These are phyloP conservation scores for Rhagologus leucostigma DNA, from an alignment of 2,113 vertebrate species.

Conservation along the genomic window DNA sequence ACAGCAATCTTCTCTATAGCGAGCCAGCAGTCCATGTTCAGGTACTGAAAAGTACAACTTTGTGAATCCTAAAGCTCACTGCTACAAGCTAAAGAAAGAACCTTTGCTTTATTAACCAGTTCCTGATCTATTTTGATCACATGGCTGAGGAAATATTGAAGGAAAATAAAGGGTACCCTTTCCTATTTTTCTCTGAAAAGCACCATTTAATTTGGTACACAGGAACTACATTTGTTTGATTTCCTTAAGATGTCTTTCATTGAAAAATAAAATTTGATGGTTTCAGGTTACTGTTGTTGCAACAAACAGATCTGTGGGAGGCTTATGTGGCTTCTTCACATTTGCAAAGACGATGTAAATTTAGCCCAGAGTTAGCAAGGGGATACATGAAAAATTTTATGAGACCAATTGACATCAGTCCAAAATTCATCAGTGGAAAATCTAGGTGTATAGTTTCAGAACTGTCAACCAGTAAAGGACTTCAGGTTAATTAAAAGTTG, in stretches of 20 bases:
- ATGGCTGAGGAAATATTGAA: background rate
- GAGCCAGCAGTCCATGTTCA: background rate
- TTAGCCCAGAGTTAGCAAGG: background rate
- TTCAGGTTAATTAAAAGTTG: background rate
- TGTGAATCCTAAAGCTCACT: background rate
- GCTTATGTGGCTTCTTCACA: background rate
- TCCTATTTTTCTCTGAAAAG: background rate
- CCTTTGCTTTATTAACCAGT: background rate
- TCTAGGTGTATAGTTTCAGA: background rate
- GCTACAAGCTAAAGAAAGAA: background rate
- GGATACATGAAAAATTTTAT: background rate
- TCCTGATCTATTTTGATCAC: background rate
- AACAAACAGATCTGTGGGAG: background rate
- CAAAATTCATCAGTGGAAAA: background rate
- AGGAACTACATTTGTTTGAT: background rate
- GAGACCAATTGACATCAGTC: background rate
- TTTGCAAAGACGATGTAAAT: conserved; percentile 3
- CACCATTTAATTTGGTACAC: background rate
- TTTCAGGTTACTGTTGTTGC: background rate
- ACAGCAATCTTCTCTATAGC: background rate
- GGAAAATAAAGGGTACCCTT: background rate
- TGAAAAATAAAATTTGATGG: background rate
- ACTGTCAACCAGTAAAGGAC: background rate
- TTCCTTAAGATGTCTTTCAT: conserved; percentile 10
- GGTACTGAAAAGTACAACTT: background rate